phyloP scores from a whole-genome alignment of 2,797 vertebrate genomes.

The Alfaro cultratus region DNA sequence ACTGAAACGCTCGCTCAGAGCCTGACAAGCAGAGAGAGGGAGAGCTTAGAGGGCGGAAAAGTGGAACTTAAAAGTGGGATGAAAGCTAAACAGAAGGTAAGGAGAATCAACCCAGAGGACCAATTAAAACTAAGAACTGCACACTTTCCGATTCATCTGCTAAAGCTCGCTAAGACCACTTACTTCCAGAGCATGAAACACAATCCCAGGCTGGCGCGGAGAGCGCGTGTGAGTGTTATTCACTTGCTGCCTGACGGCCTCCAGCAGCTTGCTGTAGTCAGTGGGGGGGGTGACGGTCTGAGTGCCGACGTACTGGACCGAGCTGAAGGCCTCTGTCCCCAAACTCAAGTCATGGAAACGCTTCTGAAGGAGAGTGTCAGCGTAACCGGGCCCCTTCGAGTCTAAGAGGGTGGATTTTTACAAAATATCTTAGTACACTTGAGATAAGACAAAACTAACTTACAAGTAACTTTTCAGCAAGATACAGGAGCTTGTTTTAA shows the following conservation, averaged over 20 bases:
- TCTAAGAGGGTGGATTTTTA: slow-evolving; percentile 54
- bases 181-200: slow-evolving; percentile 85
- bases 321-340: slow-evolving; percentile 85
- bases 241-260: slow-evolving; percentile 77
- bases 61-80: slow-evolving; percentile 9
- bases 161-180: slow-evolving; percentile 12
- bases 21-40: slow-evolving; percentile 59
- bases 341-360: slow-evolving; percentile 84
- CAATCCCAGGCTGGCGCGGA: slow-evolving; percentile 81
- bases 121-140: not conserved
- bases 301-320: slow-evolving; percentile 84
- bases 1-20: slow-evolving; percentile 83
- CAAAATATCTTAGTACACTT: no score
- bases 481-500: no score
- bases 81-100: not conserved
- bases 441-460: no score
- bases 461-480: no score
- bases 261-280: slow-evolving; percentile 77
- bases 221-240: slow-evolving; percentile 84
- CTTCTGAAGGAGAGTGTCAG: slow-evolving; percentile 82
- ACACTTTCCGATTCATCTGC: not conserved
- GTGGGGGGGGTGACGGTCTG: slow-evolving; percentile 85
- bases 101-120: not conserved
- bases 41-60: not conserved
- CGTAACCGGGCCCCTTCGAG: slow-evolving; percentile 61